Percentiles rank a stretch among this genome's conserved stretches.
Conservation (phyloP, 2,797 vertebrate genomes). For the Brachymystax lenok region DNA sequence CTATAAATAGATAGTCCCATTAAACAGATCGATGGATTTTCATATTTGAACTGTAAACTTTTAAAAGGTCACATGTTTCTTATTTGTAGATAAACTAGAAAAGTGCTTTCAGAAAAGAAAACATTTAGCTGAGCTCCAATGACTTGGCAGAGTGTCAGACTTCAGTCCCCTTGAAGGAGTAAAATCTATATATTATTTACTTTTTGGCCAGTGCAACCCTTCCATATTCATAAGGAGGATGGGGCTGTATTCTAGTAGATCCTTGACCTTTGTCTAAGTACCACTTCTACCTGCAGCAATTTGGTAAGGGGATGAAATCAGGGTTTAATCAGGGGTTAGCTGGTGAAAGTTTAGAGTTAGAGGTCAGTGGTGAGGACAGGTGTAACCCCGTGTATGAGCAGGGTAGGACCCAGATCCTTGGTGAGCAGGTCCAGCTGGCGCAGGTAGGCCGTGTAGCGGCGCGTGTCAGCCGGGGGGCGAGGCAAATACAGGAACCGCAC, state of each 20-base stretch:
- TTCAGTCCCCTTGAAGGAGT: neutral
- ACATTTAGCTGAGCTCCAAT: slow-evolving; percentile 41
- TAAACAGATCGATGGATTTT: slow-evolving; percentile 25
- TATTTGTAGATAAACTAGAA: slow-evolving; percentile 37
- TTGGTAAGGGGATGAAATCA: neutral
- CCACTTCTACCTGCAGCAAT: neutral
- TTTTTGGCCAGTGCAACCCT: slow-evolving; percentile 26
- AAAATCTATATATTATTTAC: no score
- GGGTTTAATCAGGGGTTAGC: slow-evolving; percentile 51
- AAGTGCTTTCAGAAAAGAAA: slow-evolving; percentile 42
- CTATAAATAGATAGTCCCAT: slow-evolving; percentile 21
- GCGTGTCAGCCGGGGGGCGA: slow-evolving; percentile 84
- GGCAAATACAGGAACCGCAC: slow-evolving; percentile 90
- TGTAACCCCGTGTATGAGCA: slow-evolving; percentile 89
- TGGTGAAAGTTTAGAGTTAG: slow-evolving; percentile 63
- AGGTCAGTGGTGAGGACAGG: slow-evolving; percentile 91
- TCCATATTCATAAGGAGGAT: neutral
- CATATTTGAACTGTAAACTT: slow-evolving; percentile 30
- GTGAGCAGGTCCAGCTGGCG: slow-evolving; percentile 86
- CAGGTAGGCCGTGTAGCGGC: slow-evolving; percentile 81
- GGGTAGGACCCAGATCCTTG: slow-evolving; percentile 82
- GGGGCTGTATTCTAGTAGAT: neutral
- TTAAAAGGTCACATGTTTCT: slow-evolving; percentile 14
- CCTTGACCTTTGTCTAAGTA: neutral
- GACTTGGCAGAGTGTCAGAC: neutral